These are phyloP conservation scores for Yoshiicerus persimilis DNA, from an alignment of 1,140 invertebrate species.

Conservation along the genomic window DNA sequence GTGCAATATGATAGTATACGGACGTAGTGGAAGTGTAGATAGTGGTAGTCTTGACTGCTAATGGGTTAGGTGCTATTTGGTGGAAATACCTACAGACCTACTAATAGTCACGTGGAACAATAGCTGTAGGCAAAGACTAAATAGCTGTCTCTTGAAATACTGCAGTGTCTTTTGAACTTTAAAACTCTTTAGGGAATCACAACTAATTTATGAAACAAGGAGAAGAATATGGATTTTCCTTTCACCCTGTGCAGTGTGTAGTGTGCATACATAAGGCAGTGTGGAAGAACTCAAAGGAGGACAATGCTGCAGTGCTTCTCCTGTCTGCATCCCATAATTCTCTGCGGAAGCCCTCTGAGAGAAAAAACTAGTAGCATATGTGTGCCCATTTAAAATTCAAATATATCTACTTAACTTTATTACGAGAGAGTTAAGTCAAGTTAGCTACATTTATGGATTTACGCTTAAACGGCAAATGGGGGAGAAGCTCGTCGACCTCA, in stretches of 20 bases:
- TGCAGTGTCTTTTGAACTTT: not conserved
- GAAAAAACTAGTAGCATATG: not conserved
- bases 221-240: not conserved
- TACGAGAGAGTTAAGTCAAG: not conserved
- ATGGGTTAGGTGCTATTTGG: not conserved
- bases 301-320: slow-evolving; percentile 1
- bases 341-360: slow-evolving; percentile 11
- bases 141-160: not conserved
- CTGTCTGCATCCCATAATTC: slow-evolving; percentile 10
- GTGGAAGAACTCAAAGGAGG: not conserved
- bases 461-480: not conserved
- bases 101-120: not conserved
- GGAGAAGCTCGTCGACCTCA: not conserved
- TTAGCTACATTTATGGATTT: slow-evolving; percentile 20
- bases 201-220: slow-evolving; percentile 13
- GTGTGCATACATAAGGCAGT: not conserved
- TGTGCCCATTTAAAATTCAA: slow-evolving; percentile 18
- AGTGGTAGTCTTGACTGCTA: not conserved
- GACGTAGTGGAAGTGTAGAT: no score
- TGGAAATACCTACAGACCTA: not conserved
- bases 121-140: not conserved
- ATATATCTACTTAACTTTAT: slow-evolving; percentile 21
- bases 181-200: not conserved
- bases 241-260: not conserved
- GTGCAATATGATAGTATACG: not conserved